A percentile compares a stretch with the other conserved stretches of the same genome.
These are phyloP conservation scores for Callipepla californica DNA, from an alignment of 2,113 vertebrate genomes.

Conservation along the genomic window DNA sequence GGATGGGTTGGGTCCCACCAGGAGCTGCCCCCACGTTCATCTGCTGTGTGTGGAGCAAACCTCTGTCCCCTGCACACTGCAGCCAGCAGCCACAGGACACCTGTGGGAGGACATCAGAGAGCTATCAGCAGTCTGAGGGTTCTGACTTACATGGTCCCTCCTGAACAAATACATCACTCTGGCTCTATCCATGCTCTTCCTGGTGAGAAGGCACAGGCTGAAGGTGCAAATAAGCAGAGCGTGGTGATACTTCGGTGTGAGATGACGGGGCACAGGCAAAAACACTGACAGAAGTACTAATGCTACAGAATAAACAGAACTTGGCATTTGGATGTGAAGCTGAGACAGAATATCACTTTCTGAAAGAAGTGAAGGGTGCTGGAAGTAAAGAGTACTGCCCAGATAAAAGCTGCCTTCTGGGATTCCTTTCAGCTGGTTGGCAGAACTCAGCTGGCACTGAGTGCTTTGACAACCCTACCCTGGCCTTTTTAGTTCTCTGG, in stretches of 20 bases:
- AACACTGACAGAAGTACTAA: neutral
- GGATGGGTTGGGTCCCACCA: accelerated
- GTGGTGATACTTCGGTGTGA: neutral
- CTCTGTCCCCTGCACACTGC: neutral
- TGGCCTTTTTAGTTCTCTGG: neutral
- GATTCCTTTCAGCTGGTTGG: neutral
- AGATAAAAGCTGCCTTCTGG: neutral
- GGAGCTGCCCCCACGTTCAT: neutral
- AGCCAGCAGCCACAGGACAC: accelerated
- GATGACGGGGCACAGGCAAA: neutral
- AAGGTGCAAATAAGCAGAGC: neutral
- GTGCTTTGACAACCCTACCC: neutral
- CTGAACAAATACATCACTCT: neutral
- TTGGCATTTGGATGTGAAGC: neutral
- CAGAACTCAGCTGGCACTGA: neutral
- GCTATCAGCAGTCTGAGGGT: neutral
- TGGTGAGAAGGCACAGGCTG: neutral
- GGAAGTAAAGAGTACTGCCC: neutral
- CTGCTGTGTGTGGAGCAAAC: neutral
- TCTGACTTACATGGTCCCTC: neutral
- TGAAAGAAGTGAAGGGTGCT: neutral
- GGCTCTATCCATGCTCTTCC: neutral
- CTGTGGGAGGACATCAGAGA: neutral
- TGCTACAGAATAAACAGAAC: neutral
- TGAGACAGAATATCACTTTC: neutral